Conservation (phyloP, 2,797 vertebrate genomes). For the Halcyon chelicuti region DNA sequence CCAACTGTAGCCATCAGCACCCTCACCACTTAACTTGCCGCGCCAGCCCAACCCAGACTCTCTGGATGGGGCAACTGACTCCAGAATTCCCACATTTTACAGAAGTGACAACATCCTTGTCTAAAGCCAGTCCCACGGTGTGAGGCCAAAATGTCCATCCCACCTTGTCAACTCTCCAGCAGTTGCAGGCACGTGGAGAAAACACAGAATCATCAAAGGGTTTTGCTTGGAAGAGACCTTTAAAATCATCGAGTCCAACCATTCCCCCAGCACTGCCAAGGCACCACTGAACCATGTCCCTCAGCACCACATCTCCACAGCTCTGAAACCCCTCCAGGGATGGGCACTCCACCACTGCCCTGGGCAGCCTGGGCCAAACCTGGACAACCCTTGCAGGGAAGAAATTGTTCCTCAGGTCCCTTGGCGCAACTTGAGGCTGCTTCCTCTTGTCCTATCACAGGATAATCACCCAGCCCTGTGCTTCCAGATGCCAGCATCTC, state of each 20-base stretch:
- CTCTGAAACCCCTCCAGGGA: background rate
- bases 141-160: background rate
- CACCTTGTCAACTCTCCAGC: background rate
- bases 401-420: background rate
- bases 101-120: background rate
- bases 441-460: background rate
- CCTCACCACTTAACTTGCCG: background rate
- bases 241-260: background rate
- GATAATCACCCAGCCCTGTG: background rate
- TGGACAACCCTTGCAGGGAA: background rate
- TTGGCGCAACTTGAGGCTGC: background rate
- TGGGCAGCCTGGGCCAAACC: background rate
- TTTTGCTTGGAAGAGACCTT: background rate
- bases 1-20: background rate
- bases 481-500: background rate
- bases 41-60: background rate
- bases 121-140: background rate
- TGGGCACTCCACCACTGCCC: background rate
- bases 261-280: background rate
- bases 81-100: background rate
- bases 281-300: background rate
- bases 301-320: background rate
- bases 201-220: background rate
- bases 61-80: background rate
- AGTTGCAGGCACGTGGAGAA: background rate